A percentile compares a stretch with the other conserved stretches of the same genome.
phyloP scores from a whole-genome alignment of 1,140 invertebrate genomes.

The Meloidogyne chitwoodi region DNA sequence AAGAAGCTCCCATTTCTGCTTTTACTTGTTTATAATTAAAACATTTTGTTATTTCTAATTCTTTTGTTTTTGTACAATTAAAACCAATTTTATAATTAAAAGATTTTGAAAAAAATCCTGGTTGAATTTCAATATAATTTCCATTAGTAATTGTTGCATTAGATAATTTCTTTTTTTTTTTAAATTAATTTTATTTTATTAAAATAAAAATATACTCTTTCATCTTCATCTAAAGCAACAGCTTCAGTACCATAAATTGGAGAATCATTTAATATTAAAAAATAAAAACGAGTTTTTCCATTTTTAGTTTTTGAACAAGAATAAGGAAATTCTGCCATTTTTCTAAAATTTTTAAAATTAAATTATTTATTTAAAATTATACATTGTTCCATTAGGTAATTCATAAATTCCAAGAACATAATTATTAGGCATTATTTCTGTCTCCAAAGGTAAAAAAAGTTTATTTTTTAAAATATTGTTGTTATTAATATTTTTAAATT shows the following conservation, averaged over 20 bases:
- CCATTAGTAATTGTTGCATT: conserved; percentile 33
- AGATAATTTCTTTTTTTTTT: conserved; percentile 11
- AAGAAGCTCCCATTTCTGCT: conserved; percentile 44
- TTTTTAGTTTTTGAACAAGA: conserved; percentile 52
- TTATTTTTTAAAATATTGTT: neutral
- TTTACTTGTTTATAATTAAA: conserved; percentile 20
- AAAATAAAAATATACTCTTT: conserved; percentile 18
- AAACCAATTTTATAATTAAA: conserved; percentile 46
- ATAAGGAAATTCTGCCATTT: conserved; percentile 40
- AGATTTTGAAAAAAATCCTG: conserved; percentile 44
- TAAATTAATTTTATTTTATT: neutral
- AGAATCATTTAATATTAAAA: conserved; percentile 35
- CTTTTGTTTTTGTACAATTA: conserved; percentile 38
- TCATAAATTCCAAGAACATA: conserved; percentile 29
- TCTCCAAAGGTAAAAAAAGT: conserved; percentile 7
- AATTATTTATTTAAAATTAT: neutral
- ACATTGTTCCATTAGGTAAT: neutral
- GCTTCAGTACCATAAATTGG: conserved; percentile 20
- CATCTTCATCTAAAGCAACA: conserved; percentile 40
- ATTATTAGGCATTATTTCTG: neutral
- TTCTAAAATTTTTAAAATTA: conserved; percentile 2
- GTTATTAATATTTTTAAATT: neutral
- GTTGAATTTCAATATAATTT: conserved; percentile 42
- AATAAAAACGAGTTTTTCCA: conserved; percentile 50
- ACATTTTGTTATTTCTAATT: neutral